Evolutionary conservation across 2,113 vertebrate genomes (phyloP).

Genomic region (Clarias gariepinus): DNA sequence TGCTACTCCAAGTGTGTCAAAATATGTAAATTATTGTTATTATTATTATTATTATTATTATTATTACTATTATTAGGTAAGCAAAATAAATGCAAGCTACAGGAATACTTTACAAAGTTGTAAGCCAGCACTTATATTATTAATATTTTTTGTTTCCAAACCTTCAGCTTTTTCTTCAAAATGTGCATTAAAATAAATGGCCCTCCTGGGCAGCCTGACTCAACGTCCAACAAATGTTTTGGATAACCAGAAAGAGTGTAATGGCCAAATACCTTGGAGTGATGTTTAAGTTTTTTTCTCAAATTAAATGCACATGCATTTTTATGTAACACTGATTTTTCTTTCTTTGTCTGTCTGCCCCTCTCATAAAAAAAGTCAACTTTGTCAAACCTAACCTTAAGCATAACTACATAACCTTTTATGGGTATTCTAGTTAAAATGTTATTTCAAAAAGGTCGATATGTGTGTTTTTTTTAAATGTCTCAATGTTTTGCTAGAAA

Average conservation of each 20-base stretch:
- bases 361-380: not conserved
- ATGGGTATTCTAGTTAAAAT: not conserved
- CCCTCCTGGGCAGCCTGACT: not conserved
- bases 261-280: not conserved
- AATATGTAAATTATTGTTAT: not conserved
- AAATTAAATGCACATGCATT: not conserved
- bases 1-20: not conserved
- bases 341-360: not conserved
- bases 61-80: not conserved
- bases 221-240: not conserved
- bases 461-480: not conserved
- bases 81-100: not conserved
- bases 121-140: not conserved
- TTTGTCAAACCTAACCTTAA: not conserved
- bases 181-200: not conserved
- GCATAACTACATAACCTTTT: not conserved
- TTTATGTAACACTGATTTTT: not conserved
- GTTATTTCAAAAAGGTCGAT: not conserved
- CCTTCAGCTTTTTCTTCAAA: no score
- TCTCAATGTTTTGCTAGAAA: slow-evolving; percentile 13
- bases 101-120: not conserved
- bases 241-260: not conserved
- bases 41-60: not conserved
- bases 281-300: not conserved
- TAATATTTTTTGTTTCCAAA: no score